These are phyloP conservation scores for Hemicordylus capensis DNA, from an alignment of 2,113 vertebrate genomes.

Conservation along the genomic window DNA sequence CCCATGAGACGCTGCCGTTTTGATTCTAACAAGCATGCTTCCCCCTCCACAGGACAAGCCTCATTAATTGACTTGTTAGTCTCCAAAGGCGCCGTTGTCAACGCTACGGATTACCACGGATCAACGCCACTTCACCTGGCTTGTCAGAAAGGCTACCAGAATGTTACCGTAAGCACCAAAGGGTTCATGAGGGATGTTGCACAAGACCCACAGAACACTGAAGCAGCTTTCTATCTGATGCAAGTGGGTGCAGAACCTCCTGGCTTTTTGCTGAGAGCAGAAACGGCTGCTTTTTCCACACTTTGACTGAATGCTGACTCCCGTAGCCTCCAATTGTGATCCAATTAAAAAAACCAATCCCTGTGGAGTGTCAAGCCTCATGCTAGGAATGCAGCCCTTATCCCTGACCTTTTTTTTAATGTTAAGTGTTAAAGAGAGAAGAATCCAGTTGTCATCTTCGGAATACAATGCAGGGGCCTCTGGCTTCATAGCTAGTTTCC, in stretches of 20 bases:
- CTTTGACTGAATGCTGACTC: neutral
- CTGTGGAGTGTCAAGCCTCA: too few relatives aligned
- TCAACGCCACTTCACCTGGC: constrained; percentile 93
- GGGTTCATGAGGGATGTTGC: neutral
- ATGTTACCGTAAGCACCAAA: constrained; percentile 84
- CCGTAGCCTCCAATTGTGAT: neutral
- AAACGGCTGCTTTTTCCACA: neutral
- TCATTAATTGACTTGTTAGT: constrained; percentile 90
- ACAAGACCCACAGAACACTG: neutral
- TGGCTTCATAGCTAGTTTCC: too few relatives aligned
- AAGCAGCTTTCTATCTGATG: neutral
- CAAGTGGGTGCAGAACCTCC: neutral
- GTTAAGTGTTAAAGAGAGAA: too few relatives aligned
- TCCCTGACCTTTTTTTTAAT: too few relatives aligned
- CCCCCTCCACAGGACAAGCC: constrained; percentile 82
- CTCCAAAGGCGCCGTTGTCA: constrained; percentile 88
- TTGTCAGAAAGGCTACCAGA: constrained; percentile 93
- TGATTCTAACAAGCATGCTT: constrained; percentile 29
- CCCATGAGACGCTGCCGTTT: neutral
- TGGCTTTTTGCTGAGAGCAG: neutral
- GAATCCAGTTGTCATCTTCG: too few relatives aligned
- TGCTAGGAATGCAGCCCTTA: neutral
- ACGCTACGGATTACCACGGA: constrained; percentile 92
- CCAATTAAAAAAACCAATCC: too few relatives aligned
- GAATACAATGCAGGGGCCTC: too few relatives aligned